Conservation (phyloP, 2,888 invertebrate species). For the Ormia ochracea region DNA sequence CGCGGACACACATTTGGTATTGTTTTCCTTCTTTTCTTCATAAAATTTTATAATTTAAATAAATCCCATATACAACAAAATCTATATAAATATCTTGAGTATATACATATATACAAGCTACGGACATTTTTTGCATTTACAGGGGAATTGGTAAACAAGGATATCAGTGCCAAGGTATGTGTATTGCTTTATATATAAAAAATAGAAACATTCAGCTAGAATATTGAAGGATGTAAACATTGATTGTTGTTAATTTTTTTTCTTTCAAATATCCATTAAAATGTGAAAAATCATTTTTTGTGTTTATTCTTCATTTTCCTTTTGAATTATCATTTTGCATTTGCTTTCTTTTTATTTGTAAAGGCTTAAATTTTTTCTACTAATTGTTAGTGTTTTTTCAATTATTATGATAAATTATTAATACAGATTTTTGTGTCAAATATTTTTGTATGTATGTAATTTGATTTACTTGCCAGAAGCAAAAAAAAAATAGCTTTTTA, state of each 20-base stretch:
- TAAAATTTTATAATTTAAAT: constrained; percentile 43
- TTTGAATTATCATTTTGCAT: constrained; percentile 44
- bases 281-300: constrained; percentile 35
- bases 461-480: not conserved
- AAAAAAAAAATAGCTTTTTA: no score
- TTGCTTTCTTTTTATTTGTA: constrained; percentile 30
- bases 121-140: constrained; percentile 80
- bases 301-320: constrained; percentile 38
- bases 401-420: constrained; percentile 7
- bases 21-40: constrained; percentile 39
- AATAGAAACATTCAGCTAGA: constrained; percentile 27
- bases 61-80: constrained; percentile 16
- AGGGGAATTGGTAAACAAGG: constrained; percentile 98
- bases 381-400: constrained; percentile 25
- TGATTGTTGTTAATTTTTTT: constrained; percentile 52
- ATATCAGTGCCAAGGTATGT: constrained; percentile 96
- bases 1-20: constrained; percentile 24
- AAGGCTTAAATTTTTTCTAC: constrained; percentile 34
- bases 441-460: not conserved
- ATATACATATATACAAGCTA: constrained; percentile 73
- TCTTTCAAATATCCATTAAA: constrained; percentile 15
- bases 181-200: constrained; percentile 65
- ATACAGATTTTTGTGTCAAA: not conserved
- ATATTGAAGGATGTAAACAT: constrained; percentile 31
- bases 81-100: constrained; percentile 57